Conservation (phyloP, 2,888 invertebrate genomes). For the Drosophila mimica region DNA sequence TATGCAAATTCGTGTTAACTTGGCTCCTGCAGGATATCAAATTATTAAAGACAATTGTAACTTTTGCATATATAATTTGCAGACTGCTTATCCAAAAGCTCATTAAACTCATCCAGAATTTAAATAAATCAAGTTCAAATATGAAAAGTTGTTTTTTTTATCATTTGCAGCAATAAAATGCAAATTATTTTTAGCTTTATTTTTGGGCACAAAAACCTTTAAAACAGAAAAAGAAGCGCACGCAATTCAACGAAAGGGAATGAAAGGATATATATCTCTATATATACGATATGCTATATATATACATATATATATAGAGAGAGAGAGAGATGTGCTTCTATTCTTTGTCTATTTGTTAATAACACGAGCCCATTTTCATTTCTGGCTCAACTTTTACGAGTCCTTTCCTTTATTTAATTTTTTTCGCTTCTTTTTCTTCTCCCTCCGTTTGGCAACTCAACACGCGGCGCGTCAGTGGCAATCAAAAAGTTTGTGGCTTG, state of each 20-base stretch:
- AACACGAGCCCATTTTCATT: conserved; percentile 61
- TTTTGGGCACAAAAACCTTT: conserved; percentile 1
- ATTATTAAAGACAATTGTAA: neutral
- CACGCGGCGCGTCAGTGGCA: conserved; percentile 61
- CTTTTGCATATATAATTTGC: neutral
- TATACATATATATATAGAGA: neutral
- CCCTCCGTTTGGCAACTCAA: conserved; percentile 28
- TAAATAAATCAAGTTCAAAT: conserved; percentile 67
- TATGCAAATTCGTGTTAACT: neutral
- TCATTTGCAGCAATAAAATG: conserved; percentile 72
- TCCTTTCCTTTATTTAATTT: conserved; percentile 14
- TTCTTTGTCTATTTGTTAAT: conserved; percentile 55
- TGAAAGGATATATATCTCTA: neutral
- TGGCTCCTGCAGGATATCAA: neutral
- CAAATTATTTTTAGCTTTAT: conserved; percentile 75
- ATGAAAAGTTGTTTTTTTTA: conserved; percentile 49
- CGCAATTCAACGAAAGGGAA: conserved; percentile 38
- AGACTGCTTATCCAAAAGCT: neutral
- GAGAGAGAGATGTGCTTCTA: neutral
- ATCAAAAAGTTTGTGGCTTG: conserved; percentile 67
- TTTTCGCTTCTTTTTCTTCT: neutral
- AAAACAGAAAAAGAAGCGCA: conserved; percentile 16
- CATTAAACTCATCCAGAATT: conserved; percentile 1
- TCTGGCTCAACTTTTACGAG: conserved; percentile 34
- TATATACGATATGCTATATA: neutral